Base-by-base conservation (phyloP, 2,113 vertebrate species). In the Acanthochromis polyacanthus region DNA sequence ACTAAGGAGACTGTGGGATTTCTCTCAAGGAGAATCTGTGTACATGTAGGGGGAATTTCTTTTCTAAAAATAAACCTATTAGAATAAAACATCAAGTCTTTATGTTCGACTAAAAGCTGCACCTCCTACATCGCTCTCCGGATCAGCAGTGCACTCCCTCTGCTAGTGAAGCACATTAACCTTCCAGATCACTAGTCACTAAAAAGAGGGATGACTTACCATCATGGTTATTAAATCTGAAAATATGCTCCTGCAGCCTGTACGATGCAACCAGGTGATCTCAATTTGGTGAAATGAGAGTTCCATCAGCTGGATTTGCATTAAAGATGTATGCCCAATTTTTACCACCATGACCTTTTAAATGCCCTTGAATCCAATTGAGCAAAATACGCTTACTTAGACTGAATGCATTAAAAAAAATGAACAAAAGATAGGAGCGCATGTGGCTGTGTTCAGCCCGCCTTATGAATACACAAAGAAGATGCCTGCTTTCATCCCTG, bases 141-240 rank as follows among this genome's bases (percentile, higher is more conserved):
- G 57, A 84, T 81, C 57, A 84, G 63, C 71, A 76, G 55, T 84
- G 78, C 66, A 58, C 85, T 75, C 84, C 16, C 75, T 64, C 72
- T 45, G 70, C 65, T 78, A 17, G 93, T 95, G 95, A 92, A 94
- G 94, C 94, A 93, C 95, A 96, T 97, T 96, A 96, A 96, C 96
- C 95, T 96, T 92, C 87, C 67, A 80, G 94, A 95, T 95, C 95
- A 90, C 93, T 78, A 81, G 92, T 94, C 92, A 94, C 92, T 94
- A 86, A 92, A 94, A 95, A 93, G 89, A 92, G 94, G 93, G 94
- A 93, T 94, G 95, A 96, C 95, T 95, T 95, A 91, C 72, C 75
- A 72, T 95, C 94, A 95, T 93, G 92, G 94, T 93, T 92, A 95
- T 93, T 94, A 96, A 95, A 92, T 93, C 94, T 94, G 93, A 95